Base-by-base conservation (phyloP, 1,140 invertebrate species). In the Pollicipes pollicipes region DNA sequence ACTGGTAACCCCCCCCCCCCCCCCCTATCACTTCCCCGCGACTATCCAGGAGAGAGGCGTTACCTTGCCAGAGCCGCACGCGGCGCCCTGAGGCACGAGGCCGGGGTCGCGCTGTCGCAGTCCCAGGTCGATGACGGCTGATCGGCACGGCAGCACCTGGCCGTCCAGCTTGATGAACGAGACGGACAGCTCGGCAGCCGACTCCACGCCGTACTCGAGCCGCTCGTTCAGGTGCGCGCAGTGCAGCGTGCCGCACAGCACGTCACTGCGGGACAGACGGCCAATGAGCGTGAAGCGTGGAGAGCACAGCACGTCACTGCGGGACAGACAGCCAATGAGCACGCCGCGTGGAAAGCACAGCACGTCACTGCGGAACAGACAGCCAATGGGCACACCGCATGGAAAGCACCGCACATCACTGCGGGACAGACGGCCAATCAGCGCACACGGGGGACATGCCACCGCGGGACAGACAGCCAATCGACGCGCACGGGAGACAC, bases 131-230 rank as follows among this genome's bases (percentile, higher is more conserved):
- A 97, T 88, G 70, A 95, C 86, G 0, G 91, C 94, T 0, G 90
- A 89, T 63, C 92, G 84, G 79, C 94, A 97, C 0, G 90, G 86
- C 71, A 93, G 88, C 69, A 93, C 88, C 70, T 73, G 68, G 79
- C 82, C 58, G 84, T 85, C 71, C 76, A 78, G 29, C 84, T 83
- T 75, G 84, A 85, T 74, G 78, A 92, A 93, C 21, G 87, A 88
- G 72, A 91, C 88, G 0, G 86, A 87, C 0, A 93, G 79, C 72
- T 86, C 86, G 0, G 93, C 85, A 0, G 93, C 88, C 0, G 89
- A 88, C 79, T 96, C 93, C 86, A 95, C 93, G 26, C 95, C 95
- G 80, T 97, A 97, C 81, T 95, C 90, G 2, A 97, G 81, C 68
- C 88, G 85, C 78, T 98, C 94, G 79, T 94, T 95, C 68, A 93